Evolutionary conservation across 1,140 invertebrate genomes (phyloP).

Genomic region (Hyles vespertilio): DNA sequence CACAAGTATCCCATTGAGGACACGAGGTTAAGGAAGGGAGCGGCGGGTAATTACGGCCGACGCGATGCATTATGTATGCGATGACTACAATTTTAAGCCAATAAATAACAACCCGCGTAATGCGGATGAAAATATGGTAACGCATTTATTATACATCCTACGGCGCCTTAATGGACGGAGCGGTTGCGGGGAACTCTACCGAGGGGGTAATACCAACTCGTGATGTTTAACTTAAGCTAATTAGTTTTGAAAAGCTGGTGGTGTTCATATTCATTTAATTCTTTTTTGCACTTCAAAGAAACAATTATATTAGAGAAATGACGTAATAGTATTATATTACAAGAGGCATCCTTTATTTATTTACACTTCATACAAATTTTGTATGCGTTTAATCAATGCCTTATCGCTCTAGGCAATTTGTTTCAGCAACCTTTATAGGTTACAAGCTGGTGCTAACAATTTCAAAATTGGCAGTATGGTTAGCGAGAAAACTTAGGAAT

Average conservation of each 20-base stretch:
- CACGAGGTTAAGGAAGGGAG: constrained; percentile 22
- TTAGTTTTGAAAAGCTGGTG: too few species aligned
- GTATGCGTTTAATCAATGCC: too few species aligned
- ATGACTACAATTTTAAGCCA: constrained; percentile 72
- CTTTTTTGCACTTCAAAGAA: too few species aligned
- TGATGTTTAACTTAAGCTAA: too few species aligned
- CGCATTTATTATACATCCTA: constrained; percentile 63
- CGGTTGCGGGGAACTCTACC: constrained; percentile 31
- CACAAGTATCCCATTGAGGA: constrained; percentile 21
- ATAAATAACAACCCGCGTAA: constrained; percentile 64
- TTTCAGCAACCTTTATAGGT: too few species aligned
- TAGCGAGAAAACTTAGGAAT: too few species aligned
- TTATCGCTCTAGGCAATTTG: not conserved
- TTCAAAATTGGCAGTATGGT: too few species aligned
- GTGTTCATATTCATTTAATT: too few species aligned
- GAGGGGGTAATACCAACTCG: constrained; percentile 31
- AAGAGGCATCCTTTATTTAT: not conserved
- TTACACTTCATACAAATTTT: not conserved
- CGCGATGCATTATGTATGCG: constrained; percentile 66
- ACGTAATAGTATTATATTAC: not conserved
- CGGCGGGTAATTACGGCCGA: constrained; percentile 49
- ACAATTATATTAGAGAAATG: too few species aligned
- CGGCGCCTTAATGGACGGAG: constrained; percentile 32
- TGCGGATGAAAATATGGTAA: constrained; percentile 68
- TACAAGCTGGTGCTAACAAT: too few species aligned